Base-by-base conservation (phyloP, 2,888 invertebrate genomes). In the Aricia artaxerxes region DNA sequence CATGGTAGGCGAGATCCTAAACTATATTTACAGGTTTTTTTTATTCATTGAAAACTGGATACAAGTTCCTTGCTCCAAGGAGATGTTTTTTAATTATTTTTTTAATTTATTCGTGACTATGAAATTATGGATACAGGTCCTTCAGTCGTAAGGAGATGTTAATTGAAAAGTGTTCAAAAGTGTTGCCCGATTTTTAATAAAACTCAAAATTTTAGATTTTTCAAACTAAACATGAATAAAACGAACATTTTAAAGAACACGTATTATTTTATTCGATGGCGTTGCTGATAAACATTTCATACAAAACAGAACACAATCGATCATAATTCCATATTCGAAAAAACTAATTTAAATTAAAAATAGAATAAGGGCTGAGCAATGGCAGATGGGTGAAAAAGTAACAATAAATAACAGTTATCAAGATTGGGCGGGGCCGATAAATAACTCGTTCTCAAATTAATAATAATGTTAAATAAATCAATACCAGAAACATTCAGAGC, bases 391-490 rank as follows among this genome's bases (percentile, higher is more conserved):
- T 84, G 87, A 88, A 87, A 87, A 86, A 86, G 84, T 84, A 84
- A 85, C 86, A 84, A 90, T 91, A 91, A 91, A 91, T 90, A 88
- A 86, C 84, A 81, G 83, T 90, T 91, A 92, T 91, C 92, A 89
- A 76, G 92, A 92, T 91, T 88, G 91, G 91, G 91, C 89, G 91
- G 88, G 87, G 83, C 90, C 88, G 90, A 92, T 92, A 91, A 91
- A 92, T 92, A 91, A 91, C 88, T 85, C 86, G 87, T 85, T 86
- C 86, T 89, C 87, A 87, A 91, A 93, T 92, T 93, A 93, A 92
- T 93, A 94, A 92, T 94, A 94, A 92, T 92, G 89, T 87, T 90
- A 89, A 91, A 93, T 94, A 94, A 94, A 93, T 93, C 93, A 94
- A 93, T 92, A 91, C 90, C 91, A 91, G 92, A 91, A 93, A 89